These are phyloP conservation scores for Zele albiditarsus DNA, from an alignment of 2,888 invertebrate species.

Conservation along the genomic window DNA sequence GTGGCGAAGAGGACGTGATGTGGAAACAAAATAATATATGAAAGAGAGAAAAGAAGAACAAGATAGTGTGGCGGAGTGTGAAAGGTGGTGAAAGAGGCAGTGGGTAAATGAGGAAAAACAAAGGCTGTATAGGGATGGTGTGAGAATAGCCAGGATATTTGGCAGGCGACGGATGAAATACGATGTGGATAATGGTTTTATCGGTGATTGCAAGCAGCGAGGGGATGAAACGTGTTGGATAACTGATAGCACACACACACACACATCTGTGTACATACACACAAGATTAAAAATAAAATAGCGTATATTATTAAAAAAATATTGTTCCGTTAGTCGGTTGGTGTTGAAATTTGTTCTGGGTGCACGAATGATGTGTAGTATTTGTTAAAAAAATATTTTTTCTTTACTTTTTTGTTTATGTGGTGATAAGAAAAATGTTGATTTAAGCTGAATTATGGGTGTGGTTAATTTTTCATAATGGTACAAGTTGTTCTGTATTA, in stretches of 20 bases:
- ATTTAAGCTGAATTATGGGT: no score
- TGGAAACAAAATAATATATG: background rate
- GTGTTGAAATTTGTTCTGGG: no score
- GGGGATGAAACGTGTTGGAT: slow-evolving; percentile 53
- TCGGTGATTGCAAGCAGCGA: slow-evolving; percentile 52
- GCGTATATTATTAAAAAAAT: slow-evolving; percentile 7
- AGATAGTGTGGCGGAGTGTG: background rate
- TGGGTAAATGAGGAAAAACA: slow-evolving; percentile 34
- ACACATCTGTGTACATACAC: slow-evolving; percentile 31
- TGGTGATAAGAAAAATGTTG: background rate
- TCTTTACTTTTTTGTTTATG: background rate
- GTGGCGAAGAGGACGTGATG: slow-evolving; percentile 22
- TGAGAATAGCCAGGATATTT: slow-evolving; percentile 32
- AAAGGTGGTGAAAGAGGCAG: background rate
- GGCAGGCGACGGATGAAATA: slow-evolving; percentile 49
- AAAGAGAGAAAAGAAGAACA: background rate
- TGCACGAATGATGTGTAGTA: no score
- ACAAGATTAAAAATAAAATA: slow-evolving; percentile 6
- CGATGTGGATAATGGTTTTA: slow-evolving; percentile 58
- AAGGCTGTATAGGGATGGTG: slow-evolving; percentile 31
- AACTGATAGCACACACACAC: slow-evolving; percentile 52
- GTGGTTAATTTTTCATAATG: no score
- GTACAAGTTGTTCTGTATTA: no score
- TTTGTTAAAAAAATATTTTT: background rate
- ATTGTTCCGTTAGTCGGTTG: background rate